These are phyloP conservation scores for Erinaceus europaeus DNA, from an alignment of 2,113 vertebrate species.

Conservation along the genomic window DNA sequence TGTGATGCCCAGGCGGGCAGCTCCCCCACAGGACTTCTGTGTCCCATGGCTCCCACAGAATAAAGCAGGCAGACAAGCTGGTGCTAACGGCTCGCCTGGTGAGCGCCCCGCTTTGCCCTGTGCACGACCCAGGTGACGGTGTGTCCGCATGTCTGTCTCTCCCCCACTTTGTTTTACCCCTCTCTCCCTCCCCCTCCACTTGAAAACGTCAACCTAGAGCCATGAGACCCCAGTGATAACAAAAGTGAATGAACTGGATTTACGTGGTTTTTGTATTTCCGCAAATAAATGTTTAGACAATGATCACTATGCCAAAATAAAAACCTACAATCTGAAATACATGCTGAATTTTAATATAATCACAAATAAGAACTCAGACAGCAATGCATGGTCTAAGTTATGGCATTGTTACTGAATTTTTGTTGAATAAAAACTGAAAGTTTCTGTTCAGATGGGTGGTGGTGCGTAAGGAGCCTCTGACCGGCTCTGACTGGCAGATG, in stretches of 20 bases:
- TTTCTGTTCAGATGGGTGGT: neutral
- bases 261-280: conserved; percentile 33
- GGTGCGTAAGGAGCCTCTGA: neutral
- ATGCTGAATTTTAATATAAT: neutral
- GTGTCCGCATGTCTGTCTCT: no score
- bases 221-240: no score
- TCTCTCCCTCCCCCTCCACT: no score
- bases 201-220: no score
- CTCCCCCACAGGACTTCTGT: neutral
- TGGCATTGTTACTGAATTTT: conserved; percentile 20
- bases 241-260: no score
- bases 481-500: no score
- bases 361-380: neutral
- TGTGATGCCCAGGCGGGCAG: neutral
- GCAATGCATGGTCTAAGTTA: neutral
- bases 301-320: neutral
- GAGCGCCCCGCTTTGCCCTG: no score
- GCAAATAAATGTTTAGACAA: conserved; percentile 12
- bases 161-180: no score
- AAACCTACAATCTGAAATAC: no score
- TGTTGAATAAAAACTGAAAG: neutral
- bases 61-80: no score
- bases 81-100: no score
- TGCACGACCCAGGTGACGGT: no score
- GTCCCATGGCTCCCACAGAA: neutral